Evolutionary conservation across 1,140 invertebrate species (phyloP), one percentile per base, ranked within the genome.

Genomic region (Bilobella aurantiaca): DNA sequence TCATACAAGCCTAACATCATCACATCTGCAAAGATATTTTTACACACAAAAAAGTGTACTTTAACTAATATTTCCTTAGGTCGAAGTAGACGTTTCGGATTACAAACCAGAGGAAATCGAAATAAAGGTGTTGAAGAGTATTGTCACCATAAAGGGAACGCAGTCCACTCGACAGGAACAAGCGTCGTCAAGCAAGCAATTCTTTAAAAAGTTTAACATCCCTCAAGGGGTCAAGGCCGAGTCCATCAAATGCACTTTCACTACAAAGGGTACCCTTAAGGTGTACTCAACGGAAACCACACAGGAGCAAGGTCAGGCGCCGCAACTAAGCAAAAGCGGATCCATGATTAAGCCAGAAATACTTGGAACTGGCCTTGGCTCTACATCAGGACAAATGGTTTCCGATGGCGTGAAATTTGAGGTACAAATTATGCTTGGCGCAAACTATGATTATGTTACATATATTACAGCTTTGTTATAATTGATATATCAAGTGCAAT

Each of bases 141-240:
- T 53, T 53, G 49, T 53, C 3, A 53, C 49, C 14, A 53, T 53
- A 18, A 53, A 23, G 25, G 49, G 49, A 3, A 23, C 5, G 49
- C 21, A 8, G 25, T 18, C 49, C 5, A 14, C 23, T 23, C 21
- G 37, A n/a, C 37, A n/a, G n/a, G 37, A 42, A 42, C 37, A 42
- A n/a, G 8, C 12, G 3, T 53, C 49, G 5, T 14, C 49, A 14
- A 53, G 49, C 25, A 12, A 23, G 3, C 12, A 53, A 23, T 53
- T 53, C 25, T 53, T 53, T 23, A 53, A 53, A 23, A 53, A 53
- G 23, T 53, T 53, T 23, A 53, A 23, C 49, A 53, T 53, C 49
- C 49, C 49, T 23, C 49, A 53, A 23, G 49, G 49, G 8, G 49
- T 53, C 3, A 8, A 23, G 8, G 5, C 49, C 3, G 49, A 53